phyloP scores from a whole-genome alignment of 2,113 vertebrate species.

The Percopsis transmontana region DNA sequence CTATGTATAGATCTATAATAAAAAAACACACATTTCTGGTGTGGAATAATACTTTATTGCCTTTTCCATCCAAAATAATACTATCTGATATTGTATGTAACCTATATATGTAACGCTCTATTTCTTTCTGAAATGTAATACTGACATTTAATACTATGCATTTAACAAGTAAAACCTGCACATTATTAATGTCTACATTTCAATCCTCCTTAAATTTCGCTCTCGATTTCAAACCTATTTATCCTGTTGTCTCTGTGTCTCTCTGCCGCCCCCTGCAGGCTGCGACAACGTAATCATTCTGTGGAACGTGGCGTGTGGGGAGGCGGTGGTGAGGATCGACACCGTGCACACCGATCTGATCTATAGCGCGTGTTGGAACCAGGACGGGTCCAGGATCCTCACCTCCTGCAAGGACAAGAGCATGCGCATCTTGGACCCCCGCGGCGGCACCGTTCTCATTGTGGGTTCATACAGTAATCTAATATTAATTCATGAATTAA shows the following conservation, averaged over 20 bases:
- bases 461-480: conserved; percentile 63
- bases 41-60: too few relatives aligned
- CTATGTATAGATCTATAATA: too few relatives aligned
- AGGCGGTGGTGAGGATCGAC: conserved; percentile 78
- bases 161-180: too few relatives aligned
- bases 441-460: conserved; percentile 77
- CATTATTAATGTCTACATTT: too few relatives aligned
- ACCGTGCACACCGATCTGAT: conserved; percentile 84
- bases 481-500: too few relatives aligned
- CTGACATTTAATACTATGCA: too few relatives aligned
- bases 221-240: neutral
- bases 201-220: too few relatives aligned
- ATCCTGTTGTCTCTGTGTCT: neutral
- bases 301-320: conserved; percentile 85
- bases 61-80: too few relatives aligned
- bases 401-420: conserved; percentile 89
- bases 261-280: conserved; percentile 58
- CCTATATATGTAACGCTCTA: too few relatives aligned
- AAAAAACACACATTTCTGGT: too few relatives aligned
- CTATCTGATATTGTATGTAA: too few relatives aligned
- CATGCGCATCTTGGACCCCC: conserved; percentile 83
- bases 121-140: too few relatives aligned
- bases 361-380: conserved; percentile 89
- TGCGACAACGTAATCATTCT: conserved; percentile 88
- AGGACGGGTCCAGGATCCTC: conserved; percentile 81